Evolutionary conservation across 2,888 invertebrate genomes (phyloP), one percentile per base, ranked within the genome.

Genomic region (Athrips mouffetella): DNA sequence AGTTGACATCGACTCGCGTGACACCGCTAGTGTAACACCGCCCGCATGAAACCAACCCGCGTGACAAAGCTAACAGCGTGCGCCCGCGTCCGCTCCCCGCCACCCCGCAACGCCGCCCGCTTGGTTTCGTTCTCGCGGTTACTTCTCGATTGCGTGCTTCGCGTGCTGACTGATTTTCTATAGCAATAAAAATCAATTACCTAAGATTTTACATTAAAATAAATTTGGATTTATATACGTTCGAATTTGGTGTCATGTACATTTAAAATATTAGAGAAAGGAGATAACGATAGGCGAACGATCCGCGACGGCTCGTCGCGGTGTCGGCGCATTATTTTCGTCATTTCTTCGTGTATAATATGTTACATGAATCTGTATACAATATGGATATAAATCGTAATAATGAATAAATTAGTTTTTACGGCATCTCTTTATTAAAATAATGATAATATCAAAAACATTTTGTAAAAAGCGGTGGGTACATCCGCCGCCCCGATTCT

Each of bases 351-450:
- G 89, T 90, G 90, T 90, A 89, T 90, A 86, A 89, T 89, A 90
- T 89, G 90, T 90, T 90, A 90, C 91, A 90, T 89, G 89, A 90
- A 90, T 88, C 89, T 90, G 90, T 90, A 89, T 86, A 89, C 87
- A 87, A 89, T 88, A 87, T 87, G 88, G 87, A 88, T 86, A 85
- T 85, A 85, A 87, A 82, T 88, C 78, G 80, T 86, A 88, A 85
- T 84, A 76, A 85, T 85, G 80, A 84, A 84, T 86, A 84, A 85
- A 83, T 84, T 87, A 87, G 87, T 87, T 87, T 86, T 86, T 85
- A 87, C 82, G 87, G 81, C 87, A 86, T 87, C 88, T 86, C 86
- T 87, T 87, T 87, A 88, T 83, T 87, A 86, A 83, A 82, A 82
- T 86, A 86, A 87, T 85, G 82, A 83, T 87, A 81, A 86, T 88